Evolutionary conservation across 2,113 vertebrate genomes (phyloP).

Genomic region (Nicator chloris): DNA sequence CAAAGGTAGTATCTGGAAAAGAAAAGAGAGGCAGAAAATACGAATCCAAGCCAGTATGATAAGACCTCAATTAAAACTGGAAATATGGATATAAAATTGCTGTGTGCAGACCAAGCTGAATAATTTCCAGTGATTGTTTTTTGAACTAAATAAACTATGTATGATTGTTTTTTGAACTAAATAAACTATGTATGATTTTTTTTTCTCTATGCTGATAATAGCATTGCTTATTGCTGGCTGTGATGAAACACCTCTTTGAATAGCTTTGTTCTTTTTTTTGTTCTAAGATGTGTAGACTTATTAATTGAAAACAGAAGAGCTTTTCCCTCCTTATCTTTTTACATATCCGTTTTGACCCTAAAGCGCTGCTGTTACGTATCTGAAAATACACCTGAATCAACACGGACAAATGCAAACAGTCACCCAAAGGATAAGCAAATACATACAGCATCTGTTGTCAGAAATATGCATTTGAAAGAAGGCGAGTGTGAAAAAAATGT

Average conservation of each 20-base stretch:
- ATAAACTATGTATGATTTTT: neutral
- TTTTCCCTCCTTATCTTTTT: slow-evolving; percentile 33
- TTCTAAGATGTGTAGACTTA: neutral
- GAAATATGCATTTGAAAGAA: slow-evolving; percentile 10
- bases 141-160: neutral
- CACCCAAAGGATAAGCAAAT: slow-evolving; percentile 12
- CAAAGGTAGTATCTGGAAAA: slow-evolving; percentile 44
- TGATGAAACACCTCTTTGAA: neutral
- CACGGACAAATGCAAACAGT: slow-evolving; percentile 27
- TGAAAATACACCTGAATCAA: slow-evolving; percentile 39
- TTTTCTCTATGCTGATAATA: neutral
- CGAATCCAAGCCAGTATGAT: neutral
- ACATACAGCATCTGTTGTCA: neutral
- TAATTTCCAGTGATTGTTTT: neutral
- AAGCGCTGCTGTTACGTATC: neutral
- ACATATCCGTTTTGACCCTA: slow-evolving; percentile 7
- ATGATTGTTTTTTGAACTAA: neutral
- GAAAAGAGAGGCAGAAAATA: neutral
- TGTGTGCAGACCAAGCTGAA: neutral
- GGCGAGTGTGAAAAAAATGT: neutral
- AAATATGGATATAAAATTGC: neutral
- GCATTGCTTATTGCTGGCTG: neutral
- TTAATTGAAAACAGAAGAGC: neutral
- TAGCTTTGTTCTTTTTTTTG: neutral
- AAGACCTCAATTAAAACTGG: neutral